A percentile compares a stretch with the other conserved stretches of the same genome.
These are phyloP conservation scores for Leptinotarsa juncta DNA, from an alignment of 2,888 invertebrate genomes.

Conservation along the genomic window DNA sequence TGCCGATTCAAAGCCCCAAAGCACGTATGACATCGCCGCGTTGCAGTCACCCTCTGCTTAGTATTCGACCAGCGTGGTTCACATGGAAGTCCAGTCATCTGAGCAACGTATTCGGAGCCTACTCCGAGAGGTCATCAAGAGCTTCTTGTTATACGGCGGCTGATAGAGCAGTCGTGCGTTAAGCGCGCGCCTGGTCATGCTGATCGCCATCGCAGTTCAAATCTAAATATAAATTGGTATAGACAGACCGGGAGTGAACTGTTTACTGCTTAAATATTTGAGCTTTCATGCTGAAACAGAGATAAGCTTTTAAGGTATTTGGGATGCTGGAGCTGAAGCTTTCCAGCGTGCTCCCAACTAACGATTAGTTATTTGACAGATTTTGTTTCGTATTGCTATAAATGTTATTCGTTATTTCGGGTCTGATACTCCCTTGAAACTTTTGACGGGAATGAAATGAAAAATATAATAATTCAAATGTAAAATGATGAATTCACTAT, in stretches of 20 bases:
- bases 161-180: constrained; percentile 58
- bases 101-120: constrained; percentile 45
- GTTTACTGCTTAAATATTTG: constrained; percentile 22
- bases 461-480: too few relatives aligned
- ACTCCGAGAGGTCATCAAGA: constrained; percentile 57
- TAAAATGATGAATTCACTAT: too few relatives aligned
- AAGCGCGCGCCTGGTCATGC: constrained; percentile 46
- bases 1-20: constrained; percentile 4
- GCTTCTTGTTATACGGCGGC: constrained; percentile 58
- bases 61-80: constrained; percentile 50
- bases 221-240: constrained; percentile 27
- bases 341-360: too few relatives aligned
- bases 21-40: constrained; percentile 37
- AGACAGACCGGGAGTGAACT: constrained; percentile 2
- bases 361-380: too few relatives aligned
- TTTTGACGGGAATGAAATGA: too few relatives aligned
- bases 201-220: constrained; percentile 38
- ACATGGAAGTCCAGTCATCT: constrained; percentile 53
- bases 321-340: too few relatives aligned
- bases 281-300: constrained; percentile 18
- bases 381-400: too few relatives aligned
- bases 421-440: too few relatives aligned
- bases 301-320: background rate
- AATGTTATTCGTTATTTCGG: too few relatives aligned
- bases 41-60: constrained; percentile 45